Percentiles rank a stretch among this genome's conserved stretches.
Evolutionary conservation across 1,140 invertebrate genomes (phyloP).

Genomic region (Caenorhabditis latens): DNA sequence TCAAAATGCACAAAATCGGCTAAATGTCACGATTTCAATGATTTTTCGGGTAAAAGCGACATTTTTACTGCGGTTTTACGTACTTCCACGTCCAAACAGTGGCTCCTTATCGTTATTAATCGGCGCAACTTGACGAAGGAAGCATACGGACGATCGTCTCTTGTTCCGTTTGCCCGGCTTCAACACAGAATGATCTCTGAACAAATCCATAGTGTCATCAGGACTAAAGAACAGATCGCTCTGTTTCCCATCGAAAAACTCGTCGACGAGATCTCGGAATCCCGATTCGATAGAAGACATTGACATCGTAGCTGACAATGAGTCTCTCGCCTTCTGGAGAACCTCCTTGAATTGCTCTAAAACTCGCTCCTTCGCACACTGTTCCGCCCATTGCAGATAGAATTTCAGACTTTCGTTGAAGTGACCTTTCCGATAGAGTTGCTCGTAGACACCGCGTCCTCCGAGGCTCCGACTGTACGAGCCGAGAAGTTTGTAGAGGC

Average conservation of each 20-base stretch:
- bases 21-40: no score
- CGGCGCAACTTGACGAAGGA: background rate
- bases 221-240: background rate
- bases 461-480: background rate
- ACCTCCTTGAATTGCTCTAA: background rate
- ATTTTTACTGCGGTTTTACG: background rate
- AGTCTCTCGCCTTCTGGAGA: background rate
- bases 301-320: background rate
- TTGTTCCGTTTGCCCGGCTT: background rate
- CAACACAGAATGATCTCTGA: background rate
- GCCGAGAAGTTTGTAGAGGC: background rate
- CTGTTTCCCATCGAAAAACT: slow-evolving; percentile 3
- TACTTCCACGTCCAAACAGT: background rate
- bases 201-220: slow-evolving; percentile 4
- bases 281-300: slow-evolving; percentile 2
- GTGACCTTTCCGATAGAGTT: background rate
- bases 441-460: background rate
- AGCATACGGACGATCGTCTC: slow-evolving; percentile 1
- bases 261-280: slow-evolving; percentile 21
- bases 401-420: background rate
- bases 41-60: background rate
- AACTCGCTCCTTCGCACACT: background rate
- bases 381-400: slow-evolving; percentile 28
- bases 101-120: background rate
- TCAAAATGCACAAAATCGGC: no score